Evolutionary conservation across 1,140 invertebrate species (phyloP), one percentile per base, ranked within the genome.

Genomic region (Bradynema listronoti): DNA sequence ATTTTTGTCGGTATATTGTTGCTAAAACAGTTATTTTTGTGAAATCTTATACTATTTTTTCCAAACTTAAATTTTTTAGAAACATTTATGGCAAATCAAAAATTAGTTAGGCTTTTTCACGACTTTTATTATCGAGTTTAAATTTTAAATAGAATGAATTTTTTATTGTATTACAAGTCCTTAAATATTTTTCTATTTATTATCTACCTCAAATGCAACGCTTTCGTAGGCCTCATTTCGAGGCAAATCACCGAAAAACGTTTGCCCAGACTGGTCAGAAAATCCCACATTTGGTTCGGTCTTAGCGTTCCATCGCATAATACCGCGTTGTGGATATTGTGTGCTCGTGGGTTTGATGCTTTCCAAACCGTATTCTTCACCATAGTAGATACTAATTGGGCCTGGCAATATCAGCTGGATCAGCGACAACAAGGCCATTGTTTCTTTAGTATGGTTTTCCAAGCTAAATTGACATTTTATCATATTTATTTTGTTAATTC

Each of bases 311-410:
- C 52, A 55, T 27, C 52, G 52, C 52, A 55, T 55, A 55, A 30
- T 43, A 30, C 52, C 52, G n/a, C 16, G 33, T 55, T 55, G 52
- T 30, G 47, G 16, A 5, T 19, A 29, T n/a, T n/a, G 22, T 14
- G 14, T 4, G 24, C 43, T 11, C n/a, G 33, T 4, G 22, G 3
- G 52, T 24, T 30, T 4, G 33, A 47, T 55, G 52, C 52, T 55
- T n/a, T 30, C 32, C 50, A 55, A 27, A 24, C 4, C 52, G 33
- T 47, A 27, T 53, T 55, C 52, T 25, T 55, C 22, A 16, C 52
- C 52, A 25, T 55, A 55, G 43, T 55, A 55, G 16, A 55, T 46
- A n/a, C n/a, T 55, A n/a, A 55, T 45, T 16, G 52, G 52, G 32
- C 52, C 52, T 16, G 52, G 52, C 33, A 55, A 55, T 11, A 55